These are phyloP conservation scores for Acanthosepion lycidas DNA, from an alignment of 2,888 invertebrate genomes.

Conservation along the genomic window DNA sequence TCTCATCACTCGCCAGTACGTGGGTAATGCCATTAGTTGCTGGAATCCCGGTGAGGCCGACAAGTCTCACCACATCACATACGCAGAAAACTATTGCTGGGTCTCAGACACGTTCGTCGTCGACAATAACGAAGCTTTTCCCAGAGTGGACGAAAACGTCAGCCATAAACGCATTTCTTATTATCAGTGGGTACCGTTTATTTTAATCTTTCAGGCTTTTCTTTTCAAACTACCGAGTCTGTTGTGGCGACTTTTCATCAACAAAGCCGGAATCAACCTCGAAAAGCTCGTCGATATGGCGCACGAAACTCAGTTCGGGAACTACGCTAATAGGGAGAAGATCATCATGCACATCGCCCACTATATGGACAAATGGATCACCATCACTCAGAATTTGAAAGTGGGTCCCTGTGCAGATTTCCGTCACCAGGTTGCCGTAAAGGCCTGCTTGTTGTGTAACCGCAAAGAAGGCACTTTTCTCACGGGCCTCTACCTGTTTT, in stretches of 20 bases:
- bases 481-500: constrained; percentile 65
- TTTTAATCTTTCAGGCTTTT: constrained; percentile 67
- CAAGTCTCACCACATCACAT: constrained; percentile 64
- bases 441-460: constrained; percentile 64
- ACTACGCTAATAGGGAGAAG: constrained; percentile 64
- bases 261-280: constrained; percentile 65
- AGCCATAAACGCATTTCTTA: constrained; percentile 65
- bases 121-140: constrained; percentile 66
- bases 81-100: constrained; percentile 69
- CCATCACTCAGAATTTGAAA: constrained; percentile 64
- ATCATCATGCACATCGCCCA: constrained; percentile 64
- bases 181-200: constrained; percentile 70
- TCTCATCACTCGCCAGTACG: constrained; percentile 67
- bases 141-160: constrained; percentile 60
- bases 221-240: constrained; percentile 69
- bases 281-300: constrained; percentile 64
- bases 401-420: constrained; percentile 61
- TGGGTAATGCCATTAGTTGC: constrained; percentile 69
- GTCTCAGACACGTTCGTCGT: constrained; percentile 70
- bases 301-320: constrained; percentile 66
- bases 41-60: constrained; percentile 66
- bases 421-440: constrained; percentile 55
- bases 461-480: constrained; percentile 67
- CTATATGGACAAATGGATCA: constrained; percentile 68
- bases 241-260: constrained; percentile 67